These are phyloP conservation scores for Aricia agestis DNA, from an alignment of 1,140 invertebrate species.

Conservation along the genomic window DNA sequence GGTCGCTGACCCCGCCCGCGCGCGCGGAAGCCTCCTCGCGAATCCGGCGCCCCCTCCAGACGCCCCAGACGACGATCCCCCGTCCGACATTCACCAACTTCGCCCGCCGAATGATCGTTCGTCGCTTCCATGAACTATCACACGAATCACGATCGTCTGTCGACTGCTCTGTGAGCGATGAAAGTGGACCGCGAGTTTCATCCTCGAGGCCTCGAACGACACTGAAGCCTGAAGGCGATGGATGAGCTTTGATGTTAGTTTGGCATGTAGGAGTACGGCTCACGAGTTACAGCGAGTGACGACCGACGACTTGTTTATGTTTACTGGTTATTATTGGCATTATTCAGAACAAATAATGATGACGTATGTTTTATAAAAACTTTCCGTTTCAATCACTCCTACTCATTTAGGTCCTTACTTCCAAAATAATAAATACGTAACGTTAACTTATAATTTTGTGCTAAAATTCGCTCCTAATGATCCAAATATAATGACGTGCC, in stretches of 20 bases:
- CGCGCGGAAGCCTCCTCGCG: slow-evolving; percentile 67
- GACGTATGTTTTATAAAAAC: too few species aligned
- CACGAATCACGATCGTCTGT: slow-evolving; percentile 2
- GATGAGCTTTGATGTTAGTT: too few species aligned
- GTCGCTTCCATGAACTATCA: slow-evolving; percentile 22
- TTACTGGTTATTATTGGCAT: too few species aligned
- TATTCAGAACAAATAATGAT: too few species aligned
- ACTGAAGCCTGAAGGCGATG: background rate
- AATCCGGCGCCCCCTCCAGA: slow-evolving; percentile 47
- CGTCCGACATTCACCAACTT: slow-evolving; percentile 49
- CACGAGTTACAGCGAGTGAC: too few species aligned
- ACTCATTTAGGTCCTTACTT: too few species aligned
- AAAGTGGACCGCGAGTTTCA: background rate
- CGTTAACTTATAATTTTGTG: too few species aligned
- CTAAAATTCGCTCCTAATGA: background rate
- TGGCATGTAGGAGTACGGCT: too few species aligned
- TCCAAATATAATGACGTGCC: background rate
- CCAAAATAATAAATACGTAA: too few species aligned
- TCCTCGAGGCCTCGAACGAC: background rate
- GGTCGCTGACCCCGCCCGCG: slow-evolving; percentile 53
- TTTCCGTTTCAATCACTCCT: too few species aligned
- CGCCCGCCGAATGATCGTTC: slow-evolving; percentile 35
- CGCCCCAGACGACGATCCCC: slow-evolving; percentile 26
- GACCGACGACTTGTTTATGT: too few species aligned
- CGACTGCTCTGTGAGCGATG: background rate